Percentiles rank a stretch among this genome's conserved stretches.
phyloP scores from a whole-genome alignment of 2,113 vertebrate species.

The Alexandromys fortis region DNA sequence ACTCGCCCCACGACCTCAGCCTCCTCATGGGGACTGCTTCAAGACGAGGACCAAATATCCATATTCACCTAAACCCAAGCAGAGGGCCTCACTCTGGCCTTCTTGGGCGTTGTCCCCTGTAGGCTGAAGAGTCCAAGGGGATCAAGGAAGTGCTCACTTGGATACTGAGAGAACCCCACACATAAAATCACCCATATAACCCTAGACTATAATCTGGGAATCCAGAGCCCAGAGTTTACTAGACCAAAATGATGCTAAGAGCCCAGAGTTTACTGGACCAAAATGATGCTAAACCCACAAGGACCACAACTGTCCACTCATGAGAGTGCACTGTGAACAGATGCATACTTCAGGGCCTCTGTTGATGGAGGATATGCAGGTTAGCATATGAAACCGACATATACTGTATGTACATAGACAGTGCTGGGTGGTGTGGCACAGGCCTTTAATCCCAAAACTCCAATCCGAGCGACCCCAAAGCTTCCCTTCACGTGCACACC shows the following conservation, averaged over 20 bases:
- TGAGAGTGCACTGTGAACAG: not conserved
- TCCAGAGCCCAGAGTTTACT: not conserved
- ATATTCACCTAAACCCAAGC: not conserved
- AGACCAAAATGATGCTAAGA: too few relatives aligned
- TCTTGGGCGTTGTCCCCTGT: not conserved
- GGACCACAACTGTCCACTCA: not conserved
- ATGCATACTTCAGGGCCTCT: not conserved
- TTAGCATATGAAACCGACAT: not conserved
- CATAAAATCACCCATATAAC: not conserved
- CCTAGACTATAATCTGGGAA: slow-evolving; percentile 8
- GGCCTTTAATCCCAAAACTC: not conserved
- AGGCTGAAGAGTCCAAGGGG: not conserved
- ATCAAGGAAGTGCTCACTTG: slow-evolving; percentile 6
- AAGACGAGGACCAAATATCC: not conserved
- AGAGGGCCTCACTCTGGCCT: not conserved
- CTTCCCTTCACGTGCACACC: too few relatives aligned
- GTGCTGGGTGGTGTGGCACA: not conserved
- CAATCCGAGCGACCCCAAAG: too few relatives aligned
- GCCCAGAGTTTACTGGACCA: not conserved
- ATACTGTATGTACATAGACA: not conserved
- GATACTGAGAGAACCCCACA: not conserved
- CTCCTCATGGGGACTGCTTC: not conserved
- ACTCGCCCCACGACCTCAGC: not conserved
- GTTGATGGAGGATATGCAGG: not conserved
- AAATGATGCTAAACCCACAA: not conserved